A percentile compares a stretch with the other conserved stretches of the same genome.
These are phyloP conservation scores for Aptenodytes patagonicus DNA, from an alignment of 2,113 vertebrate species.

Conservation along the genomic window DNA sequence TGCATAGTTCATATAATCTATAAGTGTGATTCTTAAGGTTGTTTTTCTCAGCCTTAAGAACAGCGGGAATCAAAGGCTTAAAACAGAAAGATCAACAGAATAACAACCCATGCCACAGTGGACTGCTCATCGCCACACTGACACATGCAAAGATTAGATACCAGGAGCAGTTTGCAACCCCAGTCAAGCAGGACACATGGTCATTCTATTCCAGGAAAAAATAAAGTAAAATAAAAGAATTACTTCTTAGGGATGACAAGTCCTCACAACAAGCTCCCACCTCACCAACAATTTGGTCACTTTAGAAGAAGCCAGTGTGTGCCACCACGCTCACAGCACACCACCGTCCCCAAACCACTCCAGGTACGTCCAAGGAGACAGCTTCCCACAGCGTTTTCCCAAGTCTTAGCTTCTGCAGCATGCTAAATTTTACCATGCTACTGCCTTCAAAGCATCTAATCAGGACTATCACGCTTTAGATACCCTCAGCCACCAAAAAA, in stretches of 20 bases:
- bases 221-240: neutral
- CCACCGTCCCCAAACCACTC: neutral
- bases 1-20: rapidly evolving
- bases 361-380: neutral
- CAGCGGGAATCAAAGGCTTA: neutral
- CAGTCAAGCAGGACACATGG: neutral
- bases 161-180: neutral
- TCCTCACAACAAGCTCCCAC: neutral
- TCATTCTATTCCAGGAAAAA: neutral
- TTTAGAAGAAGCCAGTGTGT: neutral
- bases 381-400: neutral
- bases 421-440: neutral
- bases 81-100: neutral
- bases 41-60: neutral
- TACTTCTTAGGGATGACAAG: neutral
- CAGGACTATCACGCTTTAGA: neutral
- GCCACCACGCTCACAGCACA: neutral
- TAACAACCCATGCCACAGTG: neutral
- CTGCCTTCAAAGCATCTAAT: neutral
- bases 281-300: rapidly evolving
- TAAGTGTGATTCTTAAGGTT: neutral
- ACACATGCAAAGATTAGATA: neutral
- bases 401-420: neutral
- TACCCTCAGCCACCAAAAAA: neutral
- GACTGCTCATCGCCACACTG: neutral